These are phyloP conservation scores for Cheilosia impressa DNA, from an alignment of 2,888 invertebrate genomes.

Conservation along the genomic window DNA sequence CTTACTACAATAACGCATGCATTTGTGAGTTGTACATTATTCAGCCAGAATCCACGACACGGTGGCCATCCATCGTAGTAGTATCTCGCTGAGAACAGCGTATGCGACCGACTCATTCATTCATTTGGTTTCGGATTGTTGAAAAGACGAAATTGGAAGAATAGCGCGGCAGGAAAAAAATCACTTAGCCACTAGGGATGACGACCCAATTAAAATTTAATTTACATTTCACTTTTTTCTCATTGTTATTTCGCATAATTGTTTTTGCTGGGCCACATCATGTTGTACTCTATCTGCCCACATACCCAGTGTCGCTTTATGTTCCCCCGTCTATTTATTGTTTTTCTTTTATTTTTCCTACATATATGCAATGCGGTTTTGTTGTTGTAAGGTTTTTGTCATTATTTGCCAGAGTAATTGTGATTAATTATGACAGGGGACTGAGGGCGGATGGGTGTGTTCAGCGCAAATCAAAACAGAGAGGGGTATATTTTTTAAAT, in stretches of 20 bases:
- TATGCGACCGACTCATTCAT: conserved; percentile 28
- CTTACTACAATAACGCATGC: conserved; percentile 48
- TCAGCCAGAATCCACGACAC: conserved; percentile 28
- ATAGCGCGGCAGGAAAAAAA: neutral
- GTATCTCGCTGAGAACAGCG: conserved; percentile 6
- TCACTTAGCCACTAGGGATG: conserved; percentile 49
- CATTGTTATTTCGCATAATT: conserved; percentile 51
- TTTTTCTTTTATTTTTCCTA: conserved; percentile 7
- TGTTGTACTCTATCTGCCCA: conserved; percentile 5
- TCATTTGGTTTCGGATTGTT: conserved; percentile 6
- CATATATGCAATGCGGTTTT: conserved; percentile 23
- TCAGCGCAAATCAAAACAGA: neutral
- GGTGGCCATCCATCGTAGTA: conserved; percentile 14
- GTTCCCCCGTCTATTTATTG: conserved; percentile 17
- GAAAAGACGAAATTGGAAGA: neutral
- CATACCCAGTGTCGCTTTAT: neutral
- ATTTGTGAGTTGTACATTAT: conserved; percentile 61
- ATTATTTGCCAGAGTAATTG: conserved; percentile 51
- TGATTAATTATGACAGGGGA: conserved; percentile 37
- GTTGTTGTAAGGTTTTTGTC: conserved; percentile 36
- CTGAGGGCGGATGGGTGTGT: neutral
- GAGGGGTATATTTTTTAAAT: neutral
- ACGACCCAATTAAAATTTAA: conserved; percentile 69
- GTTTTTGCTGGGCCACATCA: conserved; percentile 42
- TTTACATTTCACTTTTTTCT: conserved; percentile 41